Evolutionary conservation across 2,797 vertebrate genomes (phyloP).

Genomic region (Pseudochirops corinnae): DNA sequence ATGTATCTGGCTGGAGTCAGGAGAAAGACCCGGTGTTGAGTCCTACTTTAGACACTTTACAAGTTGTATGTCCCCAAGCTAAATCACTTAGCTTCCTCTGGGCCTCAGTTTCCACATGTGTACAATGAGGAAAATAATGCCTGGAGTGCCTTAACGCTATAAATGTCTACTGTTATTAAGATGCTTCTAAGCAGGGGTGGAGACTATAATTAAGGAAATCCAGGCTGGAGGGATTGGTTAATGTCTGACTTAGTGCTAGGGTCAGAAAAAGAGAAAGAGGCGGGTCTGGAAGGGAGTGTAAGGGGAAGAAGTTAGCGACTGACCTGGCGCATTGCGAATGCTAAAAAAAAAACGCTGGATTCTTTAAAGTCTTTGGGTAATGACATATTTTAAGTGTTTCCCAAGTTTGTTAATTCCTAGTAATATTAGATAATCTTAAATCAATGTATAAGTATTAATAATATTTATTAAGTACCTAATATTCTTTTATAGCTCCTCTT

Average conservation of each 20-base stretch:
- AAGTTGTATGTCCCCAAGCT: background rate
- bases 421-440: background rate
- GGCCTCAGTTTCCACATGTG: background rate
- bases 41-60: background rate
- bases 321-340: no score
- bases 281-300: background rate
- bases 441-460: background rate
- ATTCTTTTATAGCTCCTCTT: constrained; percentile 22
- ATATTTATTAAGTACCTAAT: background rate
- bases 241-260: background rate
- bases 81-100: background rate
- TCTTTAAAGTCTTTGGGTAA: constrained; percentile 14
- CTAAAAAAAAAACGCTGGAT: background rate
- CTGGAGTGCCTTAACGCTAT: background rate
- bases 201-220: background rate
- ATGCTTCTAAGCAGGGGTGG: background rate
- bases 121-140: background rate
- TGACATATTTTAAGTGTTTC: constrained; percentile 42
- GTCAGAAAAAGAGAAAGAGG: background rate
- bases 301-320: background rate
- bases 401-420: background rate
- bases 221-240: background rate
- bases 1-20: background rate
- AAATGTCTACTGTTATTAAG: background rate
- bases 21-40: background rate